phyloP scores from a whole-genome alignment of 2,113 vertebrate species.

The Alexandromys fortis region DNA sequence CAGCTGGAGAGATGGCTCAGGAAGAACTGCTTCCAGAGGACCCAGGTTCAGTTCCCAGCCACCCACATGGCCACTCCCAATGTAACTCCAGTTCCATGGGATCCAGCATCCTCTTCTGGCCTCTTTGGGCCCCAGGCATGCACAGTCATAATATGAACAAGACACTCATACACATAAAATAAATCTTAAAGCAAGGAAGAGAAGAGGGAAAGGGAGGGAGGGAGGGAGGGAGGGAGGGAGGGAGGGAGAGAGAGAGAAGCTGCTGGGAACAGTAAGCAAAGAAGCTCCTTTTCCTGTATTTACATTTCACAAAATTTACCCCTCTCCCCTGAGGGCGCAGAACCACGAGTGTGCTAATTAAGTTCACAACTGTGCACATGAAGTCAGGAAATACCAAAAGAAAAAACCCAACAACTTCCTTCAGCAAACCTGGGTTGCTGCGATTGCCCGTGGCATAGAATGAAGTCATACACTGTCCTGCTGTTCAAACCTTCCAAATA shows the following conservation, averaged over 20 bases:
- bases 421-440: constrained; percentile 38
- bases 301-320: constrained; percentile 71
- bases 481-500: constrained; percentile 54
- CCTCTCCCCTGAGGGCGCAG: constrained; percentile 65
- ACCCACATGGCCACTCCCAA: not conserved
- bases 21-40: not conserved
- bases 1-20: not conserved
- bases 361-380: constrained; percentile 67
- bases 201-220: not conserved
- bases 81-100: not conserved
- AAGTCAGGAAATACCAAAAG: constrained; percentile 76
- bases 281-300: constrained; percentile 65
- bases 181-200: not conserved
- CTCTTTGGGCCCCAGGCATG: not conserved
- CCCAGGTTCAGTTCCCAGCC: not conserved
- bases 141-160: not conserved
- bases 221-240: constrained; percentile 21
- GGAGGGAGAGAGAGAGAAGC: constrained; percentile 32
- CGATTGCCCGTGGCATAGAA: constrained; percentile 51
- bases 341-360: constrained; percentile 76
- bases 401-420: constrained; percentile 20
- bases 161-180: not conserved
- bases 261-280: constrained; percentile 40
- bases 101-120: not conserved
- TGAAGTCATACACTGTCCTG: constrained; percentile 62